Evolutionary conservation across 2,797 vertebrate species (phyloP), one percentile per base, ranked within the genome.

Genomic region (Enteromius radiatus): DNA sequence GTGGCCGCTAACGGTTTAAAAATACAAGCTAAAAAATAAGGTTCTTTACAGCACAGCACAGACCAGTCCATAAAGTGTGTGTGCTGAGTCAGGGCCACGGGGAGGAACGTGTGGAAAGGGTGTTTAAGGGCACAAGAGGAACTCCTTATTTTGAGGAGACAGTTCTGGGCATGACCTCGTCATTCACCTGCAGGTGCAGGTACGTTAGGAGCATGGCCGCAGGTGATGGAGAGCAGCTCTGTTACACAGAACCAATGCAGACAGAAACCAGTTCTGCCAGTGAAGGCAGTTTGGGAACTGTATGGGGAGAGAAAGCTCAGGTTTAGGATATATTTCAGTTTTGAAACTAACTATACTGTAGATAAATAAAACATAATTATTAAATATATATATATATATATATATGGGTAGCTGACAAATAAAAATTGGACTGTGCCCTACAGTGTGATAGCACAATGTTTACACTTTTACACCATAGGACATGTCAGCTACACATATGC

Each of bases 191-290:
- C 75, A 81, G 63, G 68, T 79, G 36, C 78, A 83, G 84, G 84
- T 84, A 59, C n/a, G 69, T 80, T 87, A 28, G 79, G 76, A 90
- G 67, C n/a, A 79, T 3, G 23, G 81, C 78, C 87, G 77, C 65
- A 83, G 86, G 71, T 71, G 86, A 81, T 21, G n/a, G 77, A 63
- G 76, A 82, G 83, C 92, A 92, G 93, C 81, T 78, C 54, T 73
- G 54, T 87, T 88, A 90, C 36, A 88, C 81, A 75, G 71, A 85
- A 80, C 26, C 54, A 63, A 23, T 54, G 83, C 1, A 38, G 45
- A 86, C 71, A 36, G 76, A 64, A 84, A 67, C 76, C 90, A 92
- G 90, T 52, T 76, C 47, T 67, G 81, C 64, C 38, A 45, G 45
- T 77, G n/a, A 76, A 69, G 65, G 43, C 75, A 52, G 21, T 52